These are phyloP conservation scores for Sylvia borin DNA, from an alignment of 2,797 vertebrate species.

Conservation along the genomic window DNA sequence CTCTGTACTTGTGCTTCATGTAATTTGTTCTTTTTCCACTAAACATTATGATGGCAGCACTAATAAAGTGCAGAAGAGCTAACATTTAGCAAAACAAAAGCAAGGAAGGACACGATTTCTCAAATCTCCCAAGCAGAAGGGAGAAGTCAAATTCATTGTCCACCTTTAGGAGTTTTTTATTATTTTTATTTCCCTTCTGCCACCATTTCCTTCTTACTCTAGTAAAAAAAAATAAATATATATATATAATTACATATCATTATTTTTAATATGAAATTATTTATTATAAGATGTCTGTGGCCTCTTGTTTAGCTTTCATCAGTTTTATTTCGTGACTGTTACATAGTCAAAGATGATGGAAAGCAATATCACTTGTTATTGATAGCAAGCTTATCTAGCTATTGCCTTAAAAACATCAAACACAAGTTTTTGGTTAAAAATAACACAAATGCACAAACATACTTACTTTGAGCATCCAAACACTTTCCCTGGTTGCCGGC, in stretches of 20 bases:
- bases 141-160: not conserved
- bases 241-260: no score
- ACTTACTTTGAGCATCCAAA: conserved; percentile 81
- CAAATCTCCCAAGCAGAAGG: not conserved
- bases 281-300: not conserved
- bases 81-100: not conserved
- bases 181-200: not conserved
- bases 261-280: not conserved
- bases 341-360: not conserved
- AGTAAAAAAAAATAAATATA: not conserved
- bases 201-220: not conserved
- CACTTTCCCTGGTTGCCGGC: conserved; percentile 65
- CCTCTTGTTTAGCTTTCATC: not conserved
- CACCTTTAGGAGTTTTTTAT: not conserved
- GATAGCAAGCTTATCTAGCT: not conserved
- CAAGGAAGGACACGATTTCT: not conserved
- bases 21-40: not conserved
- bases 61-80: not conserved
- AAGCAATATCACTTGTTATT: not conserved
- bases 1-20: not conserved
- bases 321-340: not conserved
- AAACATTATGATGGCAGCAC: not conserved
- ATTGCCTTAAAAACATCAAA: not conserved
- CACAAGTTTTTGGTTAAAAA: not conserved
- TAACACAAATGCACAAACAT: not conserved